Conservation (phyloP, 2,888 invertebrate species). For the Pseudococcus viburni region DNA sequence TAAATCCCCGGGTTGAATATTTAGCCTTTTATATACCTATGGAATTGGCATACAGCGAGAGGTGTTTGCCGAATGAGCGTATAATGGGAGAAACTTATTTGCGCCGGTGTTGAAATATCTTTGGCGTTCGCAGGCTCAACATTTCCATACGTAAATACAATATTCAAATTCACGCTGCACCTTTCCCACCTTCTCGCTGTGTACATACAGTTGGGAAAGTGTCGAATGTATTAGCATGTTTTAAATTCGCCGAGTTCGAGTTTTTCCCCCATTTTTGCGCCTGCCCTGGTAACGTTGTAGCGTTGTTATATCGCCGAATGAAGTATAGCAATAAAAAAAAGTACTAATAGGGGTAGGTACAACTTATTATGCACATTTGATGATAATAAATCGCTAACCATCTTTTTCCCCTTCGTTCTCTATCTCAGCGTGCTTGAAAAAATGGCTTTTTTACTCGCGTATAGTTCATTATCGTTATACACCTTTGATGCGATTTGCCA, state of each 20-base stretch:
- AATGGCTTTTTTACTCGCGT: neutral
- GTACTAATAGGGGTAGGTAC: constrained; percentile 8
- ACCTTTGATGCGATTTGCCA: neutral
- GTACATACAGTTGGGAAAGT: neutral
- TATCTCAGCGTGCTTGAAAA: neutral
- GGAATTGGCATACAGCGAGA: neutral
- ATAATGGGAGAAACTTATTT: constrained; percentile 34
- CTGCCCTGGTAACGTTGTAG: neutral
- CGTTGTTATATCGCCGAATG: neutral
- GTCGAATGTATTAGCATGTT: constrained; percentile 47
- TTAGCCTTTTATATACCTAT: constrained; percentile 17
- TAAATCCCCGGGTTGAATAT: constrained; percentile 23
- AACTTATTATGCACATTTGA: constrained; percentile 41
- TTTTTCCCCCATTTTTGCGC: neutral
- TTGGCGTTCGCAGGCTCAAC: neutral
- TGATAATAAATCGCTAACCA: constrained; percentile 15
- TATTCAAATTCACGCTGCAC: constrained; percentile 15
- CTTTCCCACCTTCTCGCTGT: neutral
- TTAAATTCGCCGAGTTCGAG: constrained; percentile 24
- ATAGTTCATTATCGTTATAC: neutral
- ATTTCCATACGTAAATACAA: constrained; percentile 47
- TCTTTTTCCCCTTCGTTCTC: neutral
- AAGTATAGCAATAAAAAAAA: constrained; percentile 30
- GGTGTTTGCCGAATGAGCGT: constrained; percentile 31
- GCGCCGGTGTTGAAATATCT: constrained; percentile 23